phyloP scores from a whole-genome alignment of 2,888 invertebrate species.

The Sphaeridia pumilis region DNA sequence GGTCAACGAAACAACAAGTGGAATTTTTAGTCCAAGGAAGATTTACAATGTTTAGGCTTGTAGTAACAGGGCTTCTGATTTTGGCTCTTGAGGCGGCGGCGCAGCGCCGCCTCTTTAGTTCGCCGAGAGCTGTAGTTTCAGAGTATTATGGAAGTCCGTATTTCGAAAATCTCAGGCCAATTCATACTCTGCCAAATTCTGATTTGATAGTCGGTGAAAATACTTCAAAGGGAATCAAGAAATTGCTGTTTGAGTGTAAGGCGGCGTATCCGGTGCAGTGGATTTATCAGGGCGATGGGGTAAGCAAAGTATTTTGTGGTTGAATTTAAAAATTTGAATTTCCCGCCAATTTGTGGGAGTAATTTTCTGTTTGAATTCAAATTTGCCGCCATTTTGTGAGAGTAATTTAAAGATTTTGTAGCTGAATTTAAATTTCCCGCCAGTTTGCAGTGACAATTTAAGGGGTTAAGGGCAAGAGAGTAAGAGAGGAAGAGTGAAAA shows the following conservation, averaged over 20 bases:
- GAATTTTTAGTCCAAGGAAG: neutral
- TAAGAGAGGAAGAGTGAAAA: too few relatives aligned
- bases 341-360: neutral
- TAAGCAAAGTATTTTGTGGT: neutral
- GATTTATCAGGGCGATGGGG: constrained; percentile 14
- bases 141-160: constrained; percentile 16
- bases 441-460: too few relatives aligned
- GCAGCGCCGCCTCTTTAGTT: neutral
- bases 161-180: constrained; percentile 8
- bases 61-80: neutral
- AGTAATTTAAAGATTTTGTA: too few relatives aligned
- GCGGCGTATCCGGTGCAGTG: constrained; percentile 11
- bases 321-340: neutral
- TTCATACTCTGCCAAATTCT: constrained; percentile 1
- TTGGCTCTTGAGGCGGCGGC: neutral
- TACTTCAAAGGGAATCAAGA: constrained; percentile 8
- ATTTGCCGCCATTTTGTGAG: neutral
- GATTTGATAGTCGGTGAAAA: constrained; percentile 12
- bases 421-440: too few relatives aligned
- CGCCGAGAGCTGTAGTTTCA: constrained; percentile 7
- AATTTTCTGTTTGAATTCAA: neutral
- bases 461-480: too few relatives aligned
- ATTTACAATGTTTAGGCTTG: neutral
- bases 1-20: neutral
- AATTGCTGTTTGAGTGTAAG: constrained; percentile 11